Percentiles rank a stretch among this genome's conserved stretches.
These are phyloP conservation scores for Brachionus angularis DNA, from an alignment of 1,140 invertebrate species.

Conservation along the genomic window DNA sequence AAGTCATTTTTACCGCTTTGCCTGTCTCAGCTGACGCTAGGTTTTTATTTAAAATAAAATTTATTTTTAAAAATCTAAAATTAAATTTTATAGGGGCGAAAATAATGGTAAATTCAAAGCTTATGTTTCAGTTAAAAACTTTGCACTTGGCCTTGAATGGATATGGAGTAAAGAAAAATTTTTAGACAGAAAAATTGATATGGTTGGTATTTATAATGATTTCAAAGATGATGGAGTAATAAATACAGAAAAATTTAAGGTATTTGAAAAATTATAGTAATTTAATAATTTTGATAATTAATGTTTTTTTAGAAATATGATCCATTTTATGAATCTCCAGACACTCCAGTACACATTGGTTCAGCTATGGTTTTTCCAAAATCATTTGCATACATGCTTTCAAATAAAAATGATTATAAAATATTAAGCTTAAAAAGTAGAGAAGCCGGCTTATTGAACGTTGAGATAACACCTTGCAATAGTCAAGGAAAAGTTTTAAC, in stretches of 20 bases:
- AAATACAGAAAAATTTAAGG: conserved; percentile 23
- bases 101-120: conserved; percentile 48
- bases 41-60: conserved; percentile 47
- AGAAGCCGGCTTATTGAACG: conserved; percentile 62
- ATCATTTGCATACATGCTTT: conserved; percentile 60
- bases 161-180: conserved; percentile 64
- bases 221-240: conserved; percentile 60
- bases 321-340: conserved; percentile 64
- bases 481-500: conserved; percentile 58
- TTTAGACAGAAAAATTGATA: conserved; percentile 63
- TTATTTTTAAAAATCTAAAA: conserved; percentile 59
- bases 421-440: conserved; percentile 62
- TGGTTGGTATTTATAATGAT: conserved; percentile 66
- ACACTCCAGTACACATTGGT: conserved; percentile 64
- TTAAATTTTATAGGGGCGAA: neutral
- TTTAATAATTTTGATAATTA: neutral
- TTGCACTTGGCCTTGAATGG: conserved; percentile 62
- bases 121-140: conserved; percentile 62
- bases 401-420: conserved; percentile 60
- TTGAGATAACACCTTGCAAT: conserved; percentile 60
- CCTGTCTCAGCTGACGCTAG: conserved; percentile 63
- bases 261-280: neutral
- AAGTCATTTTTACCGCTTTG: conserved; percentile 63
- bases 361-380: conserved; percentile 63
- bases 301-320: conserved; percentile 60